Percentiles rank a stretch among this genome's conserved stretches.
Conservation (phyloP, 2,888 invertebrate species). For the Archips crataeganus region DNA sequence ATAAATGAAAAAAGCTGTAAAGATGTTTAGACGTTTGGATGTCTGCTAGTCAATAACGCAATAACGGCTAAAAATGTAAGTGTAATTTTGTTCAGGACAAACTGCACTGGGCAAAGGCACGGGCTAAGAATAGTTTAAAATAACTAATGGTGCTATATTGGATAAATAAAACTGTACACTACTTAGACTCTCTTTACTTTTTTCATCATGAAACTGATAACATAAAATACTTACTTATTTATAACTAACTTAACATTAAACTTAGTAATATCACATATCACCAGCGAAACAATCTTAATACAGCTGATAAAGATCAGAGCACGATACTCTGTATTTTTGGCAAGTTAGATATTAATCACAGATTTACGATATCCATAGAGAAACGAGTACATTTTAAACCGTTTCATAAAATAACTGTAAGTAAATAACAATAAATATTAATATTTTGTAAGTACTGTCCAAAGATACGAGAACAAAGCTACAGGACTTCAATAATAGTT, state of each 20-base stretch:
- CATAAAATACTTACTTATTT: slow-evolving; percentile 15
- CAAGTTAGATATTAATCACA: slow-evolving; percentile 60
- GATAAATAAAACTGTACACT: not conserved
- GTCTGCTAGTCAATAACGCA: too few species aligned
- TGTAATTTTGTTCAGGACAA: too few species aligned
- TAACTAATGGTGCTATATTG: not conserved
- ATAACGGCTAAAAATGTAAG: too few species aligned
- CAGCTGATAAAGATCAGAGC: slow-evolving; percentile 21
- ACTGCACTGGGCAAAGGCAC: too few species aligned
- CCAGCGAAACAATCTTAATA: slow-evolving; percentile 62
- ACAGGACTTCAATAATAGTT: slow-evolving; percentile 17
- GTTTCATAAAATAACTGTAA: slow-evolving; percentile 14
- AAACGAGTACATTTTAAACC: slow-evolving; percentile 18
- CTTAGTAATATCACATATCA: slow-evolving; percentile 83
- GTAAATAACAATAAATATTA: slow-evolving; percentile 48
- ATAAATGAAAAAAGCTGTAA: too few species aligned
- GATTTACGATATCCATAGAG: slow-evolving; percentile 44
- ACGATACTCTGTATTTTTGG: slow-evolving; percentile 53
- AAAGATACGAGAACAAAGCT: slow-evolving; percentile 46
- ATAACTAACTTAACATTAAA: slow-evolving; percentile 57
- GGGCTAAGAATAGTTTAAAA: not conserved
- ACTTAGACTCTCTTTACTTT: slow-evolving; percentile 20
- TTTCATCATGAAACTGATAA: slow-evolving; percentile 21
- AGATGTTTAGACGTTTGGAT: too few species aligned
- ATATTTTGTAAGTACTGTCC: slow-evolving; percentile 69